phyloP scores from a whole-genome alignment of 2,113 vertebrate genomes.

The Malurus elegans region DNA sequence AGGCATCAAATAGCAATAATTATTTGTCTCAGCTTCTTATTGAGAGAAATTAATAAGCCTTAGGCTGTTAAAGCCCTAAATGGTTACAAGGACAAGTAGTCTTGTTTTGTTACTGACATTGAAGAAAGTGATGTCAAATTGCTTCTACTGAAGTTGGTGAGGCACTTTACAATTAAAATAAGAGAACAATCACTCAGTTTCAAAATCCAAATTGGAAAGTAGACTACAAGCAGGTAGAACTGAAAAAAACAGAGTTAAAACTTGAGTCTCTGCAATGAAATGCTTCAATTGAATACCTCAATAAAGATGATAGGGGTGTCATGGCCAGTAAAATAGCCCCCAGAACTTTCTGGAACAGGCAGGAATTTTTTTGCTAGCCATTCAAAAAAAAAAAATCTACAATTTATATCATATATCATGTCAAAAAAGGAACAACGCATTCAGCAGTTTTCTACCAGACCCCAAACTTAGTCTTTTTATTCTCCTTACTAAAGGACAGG shows the following conservation, averaged over 20 bases:
- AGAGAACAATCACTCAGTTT: not conserved
- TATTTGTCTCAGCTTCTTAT: not conserved
- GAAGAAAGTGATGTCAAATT: not conserved
- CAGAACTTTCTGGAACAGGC: not conserved
- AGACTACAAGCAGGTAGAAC: not conserved
- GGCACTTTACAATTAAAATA: not conserved
- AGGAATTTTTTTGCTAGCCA: not conserved
- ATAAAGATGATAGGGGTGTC: not conserved
- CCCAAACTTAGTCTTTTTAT: not conserved
- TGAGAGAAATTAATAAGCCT: not conserved
- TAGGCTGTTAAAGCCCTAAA: not conserved
- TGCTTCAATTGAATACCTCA: not conserved
- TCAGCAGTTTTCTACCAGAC: not conserved
- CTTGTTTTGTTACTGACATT: not conserved
- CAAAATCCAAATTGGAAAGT: not conserved
- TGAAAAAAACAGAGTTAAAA: not conserved
- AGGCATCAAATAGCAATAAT: not conserved
- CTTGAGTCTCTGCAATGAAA: not conserved
- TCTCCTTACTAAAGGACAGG: not conserved
- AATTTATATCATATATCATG: not conserved
- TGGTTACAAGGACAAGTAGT: not conserved
- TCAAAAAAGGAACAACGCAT: not conserved
- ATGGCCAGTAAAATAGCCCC: not conserved
- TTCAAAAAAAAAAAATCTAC: not conserved
- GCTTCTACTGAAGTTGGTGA: not conserved